Conservation (phyloP, 1,140 invertebrate genomes). For the Eurosta solidaginis region DNA sequence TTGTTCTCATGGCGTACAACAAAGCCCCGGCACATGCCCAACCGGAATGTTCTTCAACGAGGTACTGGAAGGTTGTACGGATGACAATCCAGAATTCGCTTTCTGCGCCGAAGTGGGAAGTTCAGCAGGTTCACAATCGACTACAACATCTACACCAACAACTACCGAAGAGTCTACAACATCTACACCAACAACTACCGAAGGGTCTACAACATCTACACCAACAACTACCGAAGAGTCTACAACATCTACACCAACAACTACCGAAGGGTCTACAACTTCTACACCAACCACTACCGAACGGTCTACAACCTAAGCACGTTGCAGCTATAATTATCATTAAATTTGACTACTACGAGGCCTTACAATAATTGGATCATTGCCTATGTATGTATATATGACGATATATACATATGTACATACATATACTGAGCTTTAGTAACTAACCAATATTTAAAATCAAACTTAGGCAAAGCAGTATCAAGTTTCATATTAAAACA, state of each 20-base stretch:
- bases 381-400: too few species aligned
- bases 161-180: too few species aligned
- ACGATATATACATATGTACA: too few species aligned
- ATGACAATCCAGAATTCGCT: not conserved
- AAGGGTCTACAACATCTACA: not conserved
- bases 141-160: not conserved
- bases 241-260: not conserved
- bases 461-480: too few species aligned
- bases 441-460: too few species aligned
- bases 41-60: conserved; percentile 39
- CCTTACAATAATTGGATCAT: too few species aligned
- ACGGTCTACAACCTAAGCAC: not conserved
- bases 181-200: not conserved
- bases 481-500: too few species aligned
- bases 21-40: conserved; percentile 32
- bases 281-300: not conserved
- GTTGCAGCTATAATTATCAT: too few species aligned
- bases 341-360: too few species aligned
- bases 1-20: conserved; percentile 39
- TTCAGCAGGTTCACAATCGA: not conserved
- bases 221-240: not conserved
- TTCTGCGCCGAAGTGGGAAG: too few species aligned
- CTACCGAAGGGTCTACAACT: not conserved
- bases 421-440: too few species aligned
- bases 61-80: conserved; percentile 10